These are phyloP conservation scores for Delichon dasypus DNA, from an alignment of 2,797 vertebrate genomes.

Conservation along the genomic window DNA sequence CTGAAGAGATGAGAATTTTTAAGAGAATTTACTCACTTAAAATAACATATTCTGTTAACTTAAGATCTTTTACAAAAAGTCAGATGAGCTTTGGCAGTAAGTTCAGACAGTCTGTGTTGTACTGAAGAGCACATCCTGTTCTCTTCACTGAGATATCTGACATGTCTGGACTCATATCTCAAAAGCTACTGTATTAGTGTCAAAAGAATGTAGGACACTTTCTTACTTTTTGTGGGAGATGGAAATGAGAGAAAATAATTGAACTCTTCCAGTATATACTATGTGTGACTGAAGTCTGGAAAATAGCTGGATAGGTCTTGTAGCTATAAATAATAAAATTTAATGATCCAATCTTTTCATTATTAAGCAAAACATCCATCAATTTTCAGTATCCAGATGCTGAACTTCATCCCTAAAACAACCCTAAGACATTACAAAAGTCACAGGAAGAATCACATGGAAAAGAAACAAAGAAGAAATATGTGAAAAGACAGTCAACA, in stretches of 20 bases:
- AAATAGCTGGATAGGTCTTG: background rate
- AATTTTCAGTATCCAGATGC: background rate
- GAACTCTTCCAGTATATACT: background rate
- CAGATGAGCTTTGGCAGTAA: slow-evolving; percentile 40
- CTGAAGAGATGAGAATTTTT: background rate
- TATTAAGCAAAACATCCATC: slow-evolving; percentile 8
- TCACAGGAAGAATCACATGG: background rate
- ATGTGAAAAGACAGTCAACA: background rate
- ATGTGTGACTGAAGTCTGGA: background rate
- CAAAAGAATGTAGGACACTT: background rate
- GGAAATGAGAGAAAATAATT: slow-evolving; percentile 12
- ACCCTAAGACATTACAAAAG: background rate
- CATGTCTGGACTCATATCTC: slow-evolving; percentile 20
- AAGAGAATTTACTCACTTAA: background rate
- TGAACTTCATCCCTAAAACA: background rate
- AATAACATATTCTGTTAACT: background rate
- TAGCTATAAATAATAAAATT: slow-evolving; percentile 21
- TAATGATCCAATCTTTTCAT: background rate
- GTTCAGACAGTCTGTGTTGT: slow-evolving; percentile 17
- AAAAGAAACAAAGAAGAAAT: slow-evolving; percentile 16
- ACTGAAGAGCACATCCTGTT: slow-evolving; percentile 41
- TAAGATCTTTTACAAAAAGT: background rate
- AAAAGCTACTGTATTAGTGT: background rate
- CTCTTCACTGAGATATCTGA: background rate
- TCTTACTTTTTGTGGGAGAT: background rate